Conservation (phyloP, 2,113 vertebrate species). For the Neolamprologus caudopunctatus region DNA sequence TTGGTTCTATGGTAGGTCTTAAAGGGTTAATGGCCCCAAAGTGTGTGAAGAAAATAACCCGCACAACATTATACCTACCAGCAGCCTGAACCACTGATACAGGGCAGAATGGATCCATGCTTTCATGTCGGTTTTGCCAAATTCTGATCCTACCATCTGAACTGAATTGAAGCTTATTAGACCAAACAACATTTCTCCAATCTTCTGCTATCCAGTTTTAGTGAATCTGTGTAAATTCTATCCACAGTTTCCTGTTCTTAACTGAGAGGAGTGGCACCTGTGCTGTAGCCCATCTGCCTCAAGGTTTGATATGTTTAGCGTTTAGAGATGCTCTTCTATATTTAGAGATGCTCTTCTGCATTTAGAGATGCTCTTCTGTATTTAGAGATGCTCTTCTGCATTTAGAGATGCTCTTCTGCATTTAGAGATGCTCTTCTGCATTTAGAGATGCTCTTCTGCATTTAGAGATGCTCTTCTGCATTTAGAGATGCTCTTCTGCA, state of each 20-base stretch:
- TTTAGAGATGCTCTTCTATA: not conserved
- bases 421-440: not conserved
- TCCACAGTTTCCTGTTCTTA: not conserved
- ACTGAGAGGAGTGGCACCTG: rapidly evolving
- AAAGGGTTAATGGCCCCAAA: not conserved
- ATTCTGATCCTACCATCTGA: not conserved
- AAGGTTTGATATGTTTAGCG: not conserved
- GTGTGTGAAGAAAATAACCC: not conserved
- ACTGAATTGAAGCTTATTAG: not conserved
- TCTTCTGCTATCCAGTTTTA: not conserved
- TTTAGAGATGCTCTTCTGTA: not conserved
- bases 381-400: not conserved
- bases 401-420: not conserved
- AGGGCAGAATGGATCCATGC: not conserved
- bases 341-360: not conserved
- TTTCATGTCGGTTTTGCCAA: rapidly evolving
- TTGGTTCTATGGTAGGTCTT: too few species aligned
- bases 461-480: not conserved
- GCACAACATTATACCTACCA: not conserved
- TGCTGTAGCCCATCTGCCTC: not conserved
- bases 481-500: not conserved
- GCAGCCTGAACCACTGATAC: not conserved
- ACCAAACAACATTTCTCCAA: not conserved
- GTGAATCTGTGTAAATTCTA: not conserved
- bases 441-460: not conserved